Evolutionary conservation across 2,797 vertebrate genomes (phyloP).

Genomic region (Chelon auratus): DNA sequence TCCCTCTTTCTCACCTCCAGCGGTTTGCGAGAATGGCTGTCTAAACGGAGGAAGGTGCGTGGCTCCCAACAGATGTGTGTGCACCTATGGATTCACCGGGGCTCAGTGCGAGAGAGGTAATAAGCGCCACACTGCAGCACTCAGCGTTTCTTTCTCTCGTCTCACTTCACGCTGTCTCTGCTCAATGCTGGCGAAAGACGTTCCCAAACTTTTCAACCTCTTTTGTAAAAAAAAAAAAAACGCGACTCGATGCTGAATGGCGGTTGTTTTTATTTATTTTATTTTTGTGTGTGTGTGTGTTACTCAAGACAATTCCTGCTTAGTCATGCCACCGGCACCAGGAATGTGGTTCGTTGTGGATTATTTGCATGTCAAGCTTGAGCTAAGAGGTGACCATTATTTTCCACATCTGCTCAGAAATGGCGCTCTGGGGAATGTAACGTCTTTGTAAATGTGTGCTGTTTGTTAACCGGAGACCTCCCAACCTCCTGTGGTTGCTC

Average conservation of each 20-base stretch:
- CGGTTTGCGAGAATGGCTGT: slow-evolving; percentile 97
- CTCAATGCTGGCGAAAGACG: slow-evolving; percentile 25
- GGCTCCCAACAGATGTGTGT: slow-evolving; percentile 96
- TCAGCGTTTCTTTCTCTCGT: slow-evolving; percentile 27
- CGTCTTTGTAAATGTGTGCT: slow-evolving; percentile 66
- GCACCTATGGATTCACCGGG: slow-evolving; percentile 97
- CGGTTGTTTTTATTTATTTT: slow-evolving; percentile 19
- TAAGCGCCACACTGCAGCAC: not conserved
- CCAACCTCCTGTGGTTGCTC: slow-evolving; percentile 73
- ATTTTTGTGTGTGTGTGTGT: slow-evolving; percentile 24
- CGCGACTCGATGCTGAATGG: slow-evolving; percentile 51
- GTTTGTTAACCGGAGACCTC: slow-evolving; percentile 77
- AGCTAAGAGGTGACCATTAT: slow-evolving; percentile 69
- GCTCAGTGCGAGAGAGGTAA: slow-evolving; percentile 99
- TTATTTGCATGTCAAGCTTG: slow-evolving; percentile 63
- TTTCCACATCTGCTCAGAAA: slow-evolving; percentile 80
- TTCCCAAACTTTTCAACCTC: slow-evolving; percentile 31
- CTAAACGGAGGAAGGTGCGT: slow-evolving; percentile 96
- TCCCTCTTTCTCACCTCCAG: slow-evolving; percentile 78
- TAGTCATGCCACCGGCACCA: slow-evolving; percentile 62
- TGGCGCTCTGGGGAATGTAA: slow-evolving; percentile 66
- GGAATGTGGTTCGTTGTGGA: slow-evolving; percentile 75
- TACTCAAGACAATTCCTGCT: slow-evolving; percentile 54
- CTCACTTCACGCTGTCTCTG: slow-evolving; percentile 43
- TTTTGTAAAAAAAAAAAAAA: slow-evolving; percentile 42